phyloP scores from a whole-genome alignment of 1,140 invertebrate genomes.

The Diachasmimorpha longicaudata region DNA sequence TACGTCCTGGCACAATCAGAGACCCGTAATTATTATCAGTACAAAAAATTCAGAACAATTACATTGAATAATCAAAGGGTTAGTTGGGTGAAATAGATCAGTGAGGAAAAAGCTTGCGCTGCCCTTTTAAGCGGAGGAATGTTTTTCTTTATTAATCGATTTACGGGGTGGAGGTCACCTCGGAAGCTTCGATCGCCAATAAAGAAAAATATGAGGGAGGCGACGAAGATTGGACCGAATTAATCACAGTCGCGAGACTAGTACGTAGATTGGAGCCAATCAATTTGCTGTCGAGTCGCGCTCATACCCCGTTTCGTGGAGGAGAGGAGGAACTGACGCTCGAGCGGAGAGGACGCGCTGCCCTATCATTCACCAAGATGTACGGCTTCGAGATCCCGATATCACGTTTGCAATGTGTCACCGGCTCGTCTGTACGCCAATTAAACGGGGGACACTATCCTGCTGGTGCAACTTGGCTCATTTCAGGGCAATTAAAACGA shows the following conservation, averaged over 20 bases:
- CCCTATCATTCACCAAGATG: constrained; percentile 26
- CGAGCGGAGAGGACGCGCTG: constrained; percentile 18
- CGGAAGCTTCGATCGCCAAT: too few relatives aligned
- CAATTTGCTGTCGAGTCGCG: constrained; percentile 24
- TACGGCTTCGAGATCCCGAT: constrained; percentile 23
- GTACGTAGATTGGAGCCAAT: constrained; percentile 15
- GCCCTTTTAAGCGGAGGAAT: too few relatives aligned
- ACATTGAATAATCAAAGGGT: too few relatives aligned
- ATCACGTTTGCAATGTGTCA: constrained; percentile 28
- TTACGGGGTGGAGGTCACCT: too few relatives aligned
- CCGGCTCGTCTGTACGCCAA: constrained; percentile 23
- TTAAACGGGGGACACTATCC: not conserved
- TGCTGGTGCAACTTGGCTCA: not conserved
- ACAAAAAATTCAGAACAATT: too few relatives aligned
- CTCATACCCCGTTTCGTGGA: not conserved
- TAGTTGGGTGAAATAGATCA: too few relatives aligned
- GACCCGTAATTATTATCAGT: too few relatives aligned
- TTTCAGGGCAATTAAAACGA: not conserved
- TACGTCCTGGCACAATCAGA: too few relatives aligned
- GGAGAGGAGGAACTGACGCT: constrained; percentile 5
- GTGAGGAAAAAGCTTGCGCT: too few relatives aligned
- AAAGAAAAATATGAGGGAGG: not conserved
- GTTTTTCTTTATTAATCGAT: too few relatives aligned
- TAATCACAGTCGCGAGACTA: constrained; percentile 15
- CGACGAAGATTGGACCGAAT: constrained; percentile 11